Evolutionary conservation across 2,797 vertebrate genomes (phyloP).

Genomic region (Anniella stebbinsi): DNA sequence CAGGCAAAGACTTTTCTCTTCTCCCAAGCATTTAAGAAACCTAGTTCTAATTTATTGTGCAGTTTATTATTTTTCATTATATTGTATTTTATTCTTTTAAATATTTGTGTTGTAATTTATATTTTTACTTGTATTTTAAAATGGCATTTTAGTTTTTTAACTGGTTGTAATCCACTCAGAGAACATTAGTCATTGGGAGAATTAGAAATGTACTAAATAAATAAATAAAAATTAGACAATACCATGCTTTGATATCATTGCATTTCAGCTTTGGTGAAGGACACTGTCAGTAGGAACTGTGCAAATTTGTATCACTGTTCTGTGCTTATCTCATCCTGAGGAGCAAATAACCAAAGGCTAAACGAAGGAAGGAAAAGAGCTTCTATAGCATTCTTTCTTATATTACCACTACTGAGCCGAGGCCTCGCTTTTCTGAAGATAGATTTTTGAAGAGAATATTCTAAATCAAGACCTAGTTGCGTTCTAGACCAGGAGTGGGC

Average conservation of each 20-base stretch:
- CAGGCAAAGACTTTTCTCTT: too few relatives aligned
- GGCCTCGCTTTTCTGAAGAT: not conserved
- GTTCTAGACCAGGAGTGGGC: not conserved
- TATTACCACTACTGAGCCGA: not conserved
- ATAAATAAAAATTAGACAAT: not conserved
- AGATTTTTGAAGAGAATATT: not conserved
- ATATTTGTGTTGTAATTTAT: too few relatives aligned
- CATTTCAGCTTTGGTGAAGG: not conserved
- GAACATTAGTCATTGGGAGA: too few relatives aligned
- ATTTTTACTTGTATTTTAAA: too few relatives aligned
- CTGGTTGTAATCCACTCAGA: too few relatives aligned
- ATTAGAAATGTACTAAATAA: too few relatives aligned
- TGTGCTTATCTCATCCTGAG: not conserved
- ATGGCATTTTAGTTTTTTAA: too few relatives aligned
- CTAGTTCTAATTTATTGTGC: too few relatives aligned
- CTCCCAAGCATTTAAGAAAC: too few relatives aligned
- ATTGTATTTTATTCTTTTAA: too few relatives aligned
- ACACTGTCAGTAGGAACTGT: not conserved
- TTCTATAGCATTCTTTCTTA: not conserved
- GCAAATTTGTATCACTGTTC: slow-evolving; percentile 13
- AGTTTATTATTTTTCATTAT: too few relatives aligned
- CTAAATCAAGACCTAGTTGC: not conserved
- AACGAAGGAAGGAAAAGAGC: not conserved
- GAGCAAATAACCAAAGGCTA: not conserved
- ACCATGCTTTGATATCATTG: not conserved